Evolutionary conservation across 2,113 vertebrate genomes (phyloP).

Genomic region (Odocoileus hemionus): DNA sequence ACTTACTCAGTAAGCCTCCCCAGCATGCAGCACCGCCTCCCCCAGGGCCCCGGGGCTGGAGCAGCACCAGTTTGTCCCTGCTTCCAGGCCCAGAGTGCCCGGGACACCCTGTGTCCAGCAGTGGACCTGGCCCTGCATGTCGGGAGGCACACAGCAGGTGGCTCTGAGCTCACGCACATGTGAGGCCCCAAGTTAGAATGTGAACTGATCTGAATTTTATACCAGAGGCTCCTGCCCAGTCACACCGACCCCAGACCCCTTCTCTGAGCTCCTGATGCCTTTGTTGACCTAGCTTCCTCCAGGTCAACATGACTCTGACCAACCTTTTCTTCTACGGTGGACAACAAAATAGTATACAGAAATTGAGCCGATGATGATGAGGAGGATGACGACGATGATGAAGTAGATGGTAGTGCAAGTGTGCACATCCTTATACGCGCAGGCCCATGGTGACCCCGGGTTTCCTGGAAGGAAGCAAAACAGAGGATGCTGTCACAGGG

Average conservation of each 20-base stretch:
- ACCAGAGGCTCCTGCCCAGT: accelerated
- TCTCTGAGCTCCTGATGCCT: neutral
- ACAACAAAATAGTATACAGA: accelerated
- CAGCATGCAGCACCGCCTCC: too few species aligned
- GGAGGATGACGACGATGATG: accelerated
- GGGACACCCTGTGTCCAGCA: accelerated
- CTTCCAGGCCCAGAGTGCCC: neutral
- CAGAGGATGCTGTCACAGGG: accelerated
- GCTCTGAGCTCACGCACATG: accelerated
- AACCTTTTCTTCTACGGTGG: accelerated
- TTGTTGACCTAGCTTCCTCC: too few species aligned
- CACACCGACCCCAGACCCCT: accelerated
- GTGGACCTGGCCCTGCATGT: accelerated
- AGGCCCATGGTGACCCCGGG: accelerated
- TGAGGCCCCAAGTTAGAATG: accelerated
- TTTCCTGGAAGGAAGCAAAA: neutral
- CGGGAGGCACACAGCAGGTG: accelerated
- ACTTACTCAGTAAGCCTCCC: accelerated
- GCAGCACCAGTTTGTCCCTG: accelerated
- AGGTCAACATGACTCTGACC: accelerated
- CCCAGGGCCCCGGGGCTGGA: accelerated
- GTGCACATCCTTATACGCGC: accelerated
- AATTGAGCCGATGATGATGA: neutral
- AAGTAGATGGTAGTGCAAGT: accelerated
- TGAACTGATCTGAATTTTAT: accelerated